Base-by-base conservation (phyloP, 2,797 vertebrate species). In the Galagoides demidoff region DNA sequence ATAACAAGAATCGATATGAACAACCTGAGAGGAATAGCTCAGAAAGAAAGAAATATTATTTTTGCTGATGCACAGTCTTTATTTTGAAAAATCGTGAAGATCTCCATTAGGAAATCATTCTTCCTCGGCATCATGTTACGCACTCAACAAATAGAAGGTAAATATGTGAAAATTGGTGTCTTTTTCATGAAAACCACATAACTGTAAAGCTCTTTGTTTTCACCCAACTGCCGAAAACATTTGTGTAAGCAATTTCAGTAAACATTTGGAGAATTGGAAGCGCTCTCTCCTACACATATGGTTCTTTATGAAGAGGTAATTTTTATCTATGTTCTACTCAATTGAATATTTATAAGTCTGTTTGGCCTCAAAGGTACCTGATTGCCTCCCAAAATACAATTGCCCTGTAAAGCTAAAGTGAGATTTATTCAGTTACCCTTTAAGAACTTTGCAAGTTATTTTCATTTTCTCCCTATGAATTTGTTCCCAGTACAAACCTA, bases 401-500 rank as follows among this genome's bases (percentile, higher is more conserved):
- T 96, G 52, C 52, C 85, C 97, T 96, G 68, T 96, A 98, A 97
- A 96, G 22, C 94, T 93, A 96, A 96, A 59, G 25, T 96, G 97
- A 98, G 90, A 98, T 98, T 98, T 98, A 98, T 98, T 98, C 39
- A 95, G 96, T 97, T 98, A 96, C 96, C 92, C 85, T 98, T 97
- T 98, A 96, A 96, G 92, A 97, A 97, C 70, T 98, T 97, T 82
- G 82, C 55, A 96, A 94, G 63, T 98, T 98, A 97, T 97, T 98
- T 97, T 94, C 29, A 74, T 97, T 98, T 98, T 96, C 95, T 97
- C 37, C 86, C 84, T 97, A 83, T 93, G 85, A 95, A 98, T 98
- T 97, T 96, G 84, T 96, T 84, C 96, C 97, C 57, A 95, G 94
- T 97, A 94, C 96, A 97, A 97, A 96, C 96, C 85, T 97, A 95